Conservation (phyloP, 2,888 invertebrate species). For the Lamellibrachia satsuma region DNA sequence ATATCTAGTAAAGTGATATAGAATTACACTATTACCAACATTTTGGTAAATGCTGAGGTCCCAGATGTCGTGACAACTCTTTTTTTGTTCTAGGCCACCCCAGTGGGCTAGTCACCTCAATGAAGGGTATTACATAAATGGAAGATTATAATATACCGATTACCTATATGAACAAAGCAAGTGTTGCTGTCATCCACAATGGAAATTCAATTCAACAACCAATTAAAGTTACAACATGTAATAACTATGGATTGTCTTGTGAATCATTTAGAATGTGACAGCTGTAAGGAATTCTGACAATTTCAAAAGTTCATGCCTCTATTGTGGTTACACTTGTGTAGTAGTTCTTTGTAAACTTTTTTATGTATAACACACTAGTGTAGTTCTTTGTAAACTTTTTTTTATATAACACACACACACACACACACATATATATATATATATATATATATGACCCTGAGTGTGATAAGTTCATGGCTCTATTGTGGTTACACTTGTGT, state of each 20-base stretch:
- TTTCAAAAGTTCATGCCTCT: too few relatives aligned
- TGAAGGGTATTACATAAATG: too few relatives aligned
- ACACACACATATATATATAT: neutral
- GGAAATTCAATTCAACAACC: too few relatives aligned
- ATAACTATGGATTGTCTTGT: neutral
- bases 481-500: neutral
- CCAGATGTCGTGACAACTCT: too few relatives aligned
- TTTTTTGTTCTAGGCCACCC: too few relatives aligned
- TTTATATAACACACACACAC: neutral
- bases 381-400: neutral
- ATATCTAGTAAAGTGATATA: too few relatives aligned
- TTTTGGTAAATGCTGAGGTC: too few relatives aligned
- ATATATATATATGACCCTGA: neutral
- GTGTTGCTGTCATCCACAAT: too few relatives aligned
- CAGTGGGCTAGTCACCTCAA: too few relatives aligned
- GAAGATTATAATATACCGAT: too few relatives aligned
- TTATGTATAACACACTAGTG: neutral
- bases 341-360: neutral
- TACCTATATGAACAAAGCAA: too few relatives aligned
- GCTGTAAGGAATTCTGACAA: neutral
- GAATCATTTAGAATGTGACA: neutral
- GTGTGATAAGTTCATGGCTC: neutral
- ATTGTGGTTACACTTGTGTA: neutral
- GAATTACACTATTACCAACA: too few relatives aligned
- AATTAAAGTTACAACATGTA: neutral